These are phyloP conservation scores for Drosophila neutralis DNA, from an alignment of 2,888 invertebrate species.

Conservation along the genomic window DNA sequence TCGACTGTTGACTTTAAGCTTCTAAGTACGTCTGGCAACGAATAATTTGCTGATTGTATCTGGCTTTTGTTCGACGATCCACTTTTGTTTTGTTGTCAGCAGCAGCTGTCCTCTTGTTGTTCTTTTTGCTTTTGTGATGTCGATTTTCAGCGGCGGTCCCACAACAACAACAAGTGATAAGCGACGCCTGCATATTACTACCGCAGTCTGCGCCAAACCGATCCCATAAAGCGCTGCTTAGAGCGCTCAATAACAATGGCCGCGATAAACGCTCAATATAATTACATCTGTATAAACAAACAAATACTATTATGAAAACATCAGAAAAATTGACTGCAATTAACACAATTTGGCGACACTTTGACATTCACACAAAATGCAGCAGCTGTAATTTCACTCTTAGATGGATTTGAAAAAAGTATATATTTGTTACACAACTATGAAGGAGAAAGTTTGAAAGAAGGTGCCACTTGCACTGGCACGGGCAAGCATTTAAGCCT, in stretches of 20 bases:
- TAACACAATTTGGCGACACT: slow-evolving; percentile 28
- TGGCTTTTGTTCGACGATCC: slow-evolving; percentile 44
- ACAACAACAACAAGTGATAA: slow-evolving; percentile 60
- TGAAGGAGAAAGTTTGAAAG: neutral
- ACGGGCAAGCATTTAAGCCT: neutral
- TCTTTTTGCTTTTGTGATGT: slow-evolving; percentile 31
- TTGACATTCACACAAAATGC: slow-evolving; percentile 46
- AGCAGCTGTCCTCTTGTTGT: slow-evolving; percentile 29
- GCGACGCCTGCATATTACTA: slow-evolving; percentile 58
- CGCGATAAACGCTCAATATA: slow-evolving; percentile 36
- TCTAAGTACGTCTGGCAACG: slow-evolving; percentile 26
- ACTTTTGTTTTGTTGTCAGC: slow-evolving; percentile 51
- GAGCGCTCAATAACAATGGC: slow-evolving; percentile 27
- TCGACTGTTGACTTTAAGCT: slow-evolving; percentile 25
- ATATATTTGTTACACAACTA: neutral
- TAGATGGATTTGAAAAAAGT: neutral
- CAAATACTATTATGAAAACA: slow-evolving; percentile 18
- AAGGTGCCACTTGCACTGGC: neutral
- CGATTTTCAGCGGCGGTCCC: slow-evolving; percentile 40
- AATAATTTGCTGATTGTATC: slow-evolving; percentile 49
- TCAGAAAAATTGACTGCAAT: slow-evolving; percentile 18
- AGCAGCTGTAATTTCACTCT: neutral
- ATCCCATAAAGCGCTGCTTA: slow-evolving; percentile 37
- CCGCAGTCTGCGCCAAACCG: slow-evolving; percentile 31
- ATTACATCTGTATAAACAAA: slow-evolving; percentile 15